Base-by-base conservation (phyloP, 2,113 vertebrate species). In the Gasterosteus nipponicus region DNA sequence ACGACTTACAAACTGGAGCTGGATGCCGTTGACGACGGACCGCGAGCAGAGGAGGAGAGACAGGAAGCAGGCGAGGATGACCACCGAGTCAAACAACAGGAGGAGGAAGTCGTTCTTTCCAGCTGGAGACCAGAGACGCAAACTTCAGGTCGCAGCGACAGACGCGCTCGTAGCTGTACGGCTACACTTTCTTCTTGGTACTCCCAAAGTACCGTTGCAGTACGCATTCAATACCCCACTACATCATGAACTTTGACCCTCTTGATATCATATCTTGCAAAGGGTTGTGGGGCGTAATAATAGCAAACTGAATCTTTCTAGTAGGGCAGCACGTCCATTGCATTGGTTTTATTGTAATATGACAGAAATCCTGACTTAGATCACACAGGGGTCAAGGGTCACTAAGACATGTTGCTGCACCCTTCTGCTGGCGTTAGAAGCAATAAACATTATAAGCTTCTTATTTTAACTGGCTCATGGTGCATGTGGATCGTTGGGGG, bases 31-130 rank as follows among this genome's bases (percentile, higher is more conserved):
- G 86, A 93, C 29, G 56, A 98, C 92, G 10, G 97, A 99, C 66
- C 96, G 92, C 4, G 80, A 81, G 63, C 97, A 98, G 81, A 99
- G 95, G 66, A 95, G 85, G 81, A 98, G 63, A 0, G 98, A 99
- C 42, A 91, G n/a, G 83, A 96, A 65, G 79, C 98, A 99, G 61
- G 89, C 93, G 68, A 97, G 61, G 87, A 98, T 94, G 74, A 98
- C 95, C 82, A 96, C 87, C n/a, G 90, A 94, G 64, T 98, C 97
- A 0, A 97, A 96, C 19, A 92, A 90, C 94, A 98, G 88, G 72
- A 96, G 95, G 77, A 95, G 95, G 80, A 96, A 96, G 61, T 96
- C 95, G 11, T 94, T 96, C 90, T 96, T 96, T 85, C 94, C 95
- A 88, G 95, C 96, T 98, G 77, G 31, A 81, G 54, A 80, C 7